These are phyloP conservation scores for Varanus salvator DNA, from an alignment of 2,113 vertebrate genomes.

Conservation along the genomic window DNA sequence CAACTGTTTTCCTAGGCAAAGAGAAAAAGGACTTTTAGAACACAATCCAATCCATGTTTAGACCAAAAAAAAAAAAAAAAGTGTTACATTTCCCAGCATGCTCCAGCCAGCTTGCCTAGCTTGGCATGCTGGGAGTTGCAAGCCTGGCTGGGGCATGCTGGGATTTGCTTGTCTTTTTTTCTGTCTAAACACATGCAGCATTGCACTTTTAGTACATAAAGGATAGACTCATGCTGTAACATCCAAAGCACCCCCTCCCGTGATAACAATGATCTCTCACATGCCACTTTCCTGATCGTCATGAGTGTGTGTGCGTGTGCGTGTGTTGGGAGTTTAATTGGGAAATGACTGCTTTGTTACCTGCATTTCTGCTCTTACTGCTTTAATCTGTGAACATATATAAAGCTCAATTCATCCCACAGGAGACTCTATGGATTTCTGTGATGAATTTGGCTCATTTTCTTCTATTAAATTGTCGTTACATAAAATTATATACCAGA, in stretches of 20 bases:
- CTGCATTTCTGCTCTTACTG: constrained; percentile 28
- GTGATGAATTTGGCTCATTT: constrained; percentile 55
- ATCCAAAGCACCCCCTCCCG: neutral
- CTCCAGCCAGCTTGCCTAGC: no score
- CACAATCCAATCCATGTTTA: no score
- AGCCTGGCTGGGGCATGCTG: no score
- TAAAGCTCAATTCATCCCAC: constrained; percentile 30
- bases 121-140: no score
- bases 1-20: neutral
- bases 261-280: constrained; percentile 16
- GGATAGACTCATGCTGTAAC: neutral
- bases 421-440: constrained; percentile 33
- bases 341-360: constrained; percentile 21
- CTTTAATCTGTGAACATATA: constrained; percentile 5
- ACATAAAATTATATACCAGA: constrained; percentile 51
- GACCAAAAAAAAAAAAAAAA: no score
- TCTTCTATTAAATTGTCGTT: constrained; percentile 36
- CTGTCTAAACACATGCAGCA: no score
- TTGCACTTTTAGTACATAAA: neutral
- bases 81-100: no score
- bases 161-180: no score
- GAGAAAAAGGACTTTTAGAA: neutral
- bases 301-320: neutral
- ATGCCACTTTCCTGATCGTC: constrained; percentile 11
- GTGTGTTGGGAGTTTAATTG: constrained; percentile 36